Conservation (phyloP, 1,140 invertebrate species). For the Bombus superbus region DNA sequence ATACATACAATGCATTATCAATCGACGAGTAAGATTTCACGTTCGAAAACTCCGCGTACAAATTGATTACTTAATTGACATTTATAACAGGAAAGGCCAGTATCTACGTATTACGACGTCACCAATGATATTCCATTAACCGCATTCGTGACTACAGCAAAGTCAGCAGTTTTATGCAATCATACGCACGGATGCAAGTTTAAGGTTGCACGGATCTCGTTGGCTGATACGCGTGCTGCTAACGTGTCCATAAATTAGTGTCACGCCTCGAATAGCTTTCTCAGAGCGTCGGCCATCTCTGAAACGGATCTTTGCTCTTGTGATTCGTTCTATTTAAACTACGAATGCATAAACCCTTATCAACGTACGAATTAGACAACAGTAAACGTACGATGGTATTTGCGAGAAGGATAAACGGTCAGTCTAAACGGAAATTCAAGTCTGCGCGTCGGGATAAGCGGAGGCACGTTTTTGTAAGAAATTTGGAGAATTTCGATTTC, state of each 20-base stretch:
- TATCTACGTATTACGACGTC: background rate
- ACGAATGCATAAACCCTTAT: background rate
- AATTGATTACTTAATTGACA: constrained; percentile 10
- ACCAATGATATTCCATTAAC: constrained; percentile 19
- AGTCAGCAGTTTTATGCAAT: constrained; percentile 35
- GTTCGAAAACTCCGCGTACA: background rate
- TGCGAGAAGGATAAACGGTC: background rate
- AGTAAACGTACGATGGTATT: background rate
- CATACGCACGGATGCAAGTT: constrained; percentile 41
- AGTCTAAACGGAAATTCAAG: background rate
- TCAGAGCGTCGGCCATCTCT: background rate
- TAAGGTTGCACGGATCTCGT: constrained; percentile 40
- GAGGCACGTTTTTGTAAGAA: background rate
- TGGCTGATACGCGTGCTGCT: constrained; percentile 15
- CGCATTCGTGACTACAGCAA: constrained; percentile 22
- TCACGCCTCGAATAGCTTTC: constrained; percentile 15
- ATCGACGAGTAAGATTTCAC: background rate
- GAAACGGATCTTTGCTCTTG: background rate
- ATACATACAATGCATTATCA: background rate
- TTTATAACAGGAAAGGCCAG: constrained; percentile 14
- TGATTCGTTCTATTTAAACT: background rate
- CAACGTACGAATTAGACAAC: background rate
- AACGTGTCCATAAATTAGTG: constrained; percentile 40
- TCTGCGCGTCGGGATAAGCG: background rate
- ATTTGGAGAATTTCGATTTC: constrained; percentile 43